Evolutionary conservation across 2,113 vertebrate species (phyloP).

Genomic region (Sinocyclocheilus anshuiensis): DNA sequence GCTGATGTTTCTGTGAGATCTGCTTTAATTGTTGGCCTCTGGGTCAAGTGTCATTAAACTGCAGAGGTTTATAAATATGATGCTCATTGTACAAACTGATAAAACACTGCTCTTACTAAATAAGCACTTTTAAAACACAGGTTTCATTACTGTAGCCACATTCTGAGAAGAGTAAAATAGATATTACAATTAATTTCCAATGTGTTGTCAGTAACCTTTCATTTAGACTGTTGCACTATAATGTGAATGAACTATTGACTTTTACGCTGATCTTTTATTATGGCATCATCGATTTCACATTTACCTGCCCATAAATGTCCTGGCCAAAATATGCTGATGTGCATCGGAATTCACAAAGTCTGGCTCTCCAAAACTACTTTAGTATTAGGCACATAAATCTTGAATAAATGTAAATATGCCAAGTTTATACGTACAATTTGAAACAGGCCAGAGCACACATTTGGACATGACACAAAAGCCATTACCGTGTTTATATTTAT

Average conservation of each 20-base stretch:
- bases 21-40: neutral
- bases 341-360: neutral
- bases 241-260: neutral
- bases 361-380: neutral
- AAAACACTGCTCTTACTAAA: neutral
- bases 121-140: slow-evolving; percentile 3
- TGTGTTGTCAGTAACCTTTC: neutral
- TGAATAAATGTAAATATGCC: neutral
- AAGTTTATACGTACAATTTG: neutral
- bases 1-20: neutral
- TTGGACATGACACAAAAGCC: neutral
- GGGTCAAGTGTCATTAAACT: slow-evolving; percentile 16
- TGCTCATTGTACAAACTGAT: neutral
- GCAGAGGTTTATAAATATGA: slow-evolving; percentile 4
- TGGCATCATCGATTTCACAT: neutral
- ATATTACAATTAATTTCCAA: neutral
- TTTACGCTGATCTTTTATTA: neutral
- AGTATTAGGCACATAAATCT: neutral
- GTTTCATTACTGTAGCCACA: neutral
- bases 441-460: slow-evolving; percentile 10
- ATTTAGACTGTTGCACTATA: neutral
- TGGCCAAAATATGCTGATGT: neutral
- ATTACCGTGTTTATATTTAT: slow-evolving; percentile 4
- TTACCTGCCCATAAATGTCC: slow-evolving; percentile 1
- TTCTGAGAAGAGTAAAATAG: neutral